phyloP scores from a whole-genome alignment of 2,113 vertebrate genomes.

The Aix galericulata region DNA sequence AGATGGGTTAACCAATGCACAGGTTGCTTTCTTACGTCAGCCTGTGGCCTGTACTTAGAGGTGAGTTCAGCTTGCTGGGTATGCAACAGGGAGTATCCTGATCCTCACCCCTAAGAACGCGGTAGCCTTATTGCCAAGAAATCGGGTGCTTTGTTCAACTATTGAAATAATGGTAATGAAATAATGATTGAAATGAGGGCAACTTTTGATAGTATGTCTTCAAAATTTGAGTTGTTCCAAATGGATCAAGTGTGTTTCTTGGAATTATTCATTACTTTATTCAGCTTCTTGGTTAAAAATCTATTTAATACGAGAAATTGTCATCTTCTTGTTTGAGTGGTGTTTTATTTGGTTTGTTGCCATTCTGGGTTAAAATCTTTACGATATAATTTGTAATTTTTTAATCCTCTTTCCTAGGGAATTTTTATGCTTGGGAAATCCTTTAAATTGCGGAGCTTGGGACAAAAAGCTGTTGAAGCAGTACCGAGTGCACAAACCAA shows the following conservation, averaged over 20 bases:
- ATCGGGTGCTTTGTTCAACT: background rate
- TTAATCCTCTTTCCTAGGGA: constrained; percentile 79
- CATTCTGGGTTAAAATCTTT: background rate
- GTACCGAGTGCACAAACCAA: constrained; percentile 96
- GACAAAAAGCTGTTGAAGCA: constrained; percentile 95
- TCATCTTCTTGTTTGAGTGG: no score
- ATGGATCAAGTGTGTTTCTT: background rate
- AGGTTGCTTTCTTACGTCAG: background rate
- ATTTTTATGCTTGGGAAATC: constrained; percentile 94
- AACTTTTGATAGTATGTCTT: background rate
- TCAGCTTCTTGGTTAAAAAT: background rate
- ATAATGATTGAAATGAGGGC: no score
- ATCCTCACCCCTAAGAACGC: background rate
- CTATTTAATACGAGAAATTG: background rate
- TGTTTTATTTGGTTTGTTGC: background rate
- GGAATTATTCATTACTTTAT: background rate
- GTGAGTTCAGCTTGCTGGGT: background rate
- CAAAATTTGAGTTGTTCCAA: background rate
- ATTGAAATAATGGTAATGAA: no score
- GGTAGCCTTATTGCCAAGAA: background rate
- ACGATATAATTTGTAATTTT: background rate
- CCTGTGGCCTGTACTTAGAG: background rate
- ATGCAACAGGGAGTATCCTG: accelerated
- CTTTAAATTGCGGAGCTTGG: constrained; percentile 97
- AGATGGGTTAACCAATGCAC: background rate